Percentiles rank a stretch among this genome's conserved stretches.
Evolutionary conservation across 2,888 invertebrate genomes (phyloP).

Genomic region (Salticus scenicus): DNA sequence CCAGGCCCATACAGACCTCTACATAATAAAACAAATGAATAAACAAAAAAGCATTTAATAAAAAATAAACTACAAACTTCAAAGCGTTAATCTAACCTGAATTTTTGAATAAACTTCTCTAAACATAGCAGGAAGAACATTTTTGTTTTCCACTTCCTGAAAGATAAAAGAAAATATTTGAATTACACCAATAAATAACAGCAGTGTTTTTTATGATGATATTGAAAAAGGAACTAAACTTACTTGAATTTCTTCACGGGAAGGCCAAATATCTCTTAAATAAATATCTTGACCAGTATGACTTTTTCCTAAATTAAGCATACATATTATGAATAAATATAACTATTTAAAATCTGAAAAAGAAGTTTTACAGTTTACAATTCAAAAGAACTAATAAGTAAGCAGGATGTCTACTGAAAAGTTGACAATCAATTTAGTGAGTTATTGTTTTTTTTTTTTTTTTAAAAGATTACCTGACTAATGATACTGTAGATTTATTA

Average conservation of each 20-base stretch:
- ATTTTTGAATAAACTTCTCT: conserved; percentile 91
- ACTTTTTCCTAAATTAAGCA: conserved; percentile 73
- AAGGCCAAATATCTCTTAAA: conserved; percentile 96
- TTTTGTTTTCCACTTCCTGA: conserved; percentile 84
- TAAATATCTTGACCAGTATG: conserved; percentile 86
- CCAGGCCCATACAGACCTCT: too few species aligned
- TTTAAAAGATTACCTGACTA: too few species aligned
- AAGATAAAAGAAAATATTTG: conserved; percentile 5
- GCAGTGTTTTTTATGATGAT: background rate
- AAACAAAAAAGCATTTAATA: too few species aligned
- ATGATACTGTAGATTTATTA: too few species aligned
- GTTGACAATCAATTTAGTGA: too few species aligned
- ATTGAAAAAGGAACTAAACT: too few species aligned
- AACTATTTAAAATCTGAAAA: background rate
- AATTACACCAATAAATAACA: background rate
- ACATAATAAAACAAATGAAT: too few species aligned
- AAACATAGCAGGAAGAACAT: conserved; percentile 98
- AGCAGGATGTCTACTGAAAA: too few species aligned
- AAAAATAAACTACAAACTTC: too few species aligned
- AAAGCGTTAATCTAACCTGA: conserved; percentile 72
- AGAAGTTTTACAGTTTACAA: too few species aligned
- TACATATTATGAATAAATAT: too few species aligned
- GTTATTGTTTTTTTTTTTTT: too few species aligned
- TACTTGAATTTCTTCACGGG: conserved; percentile 87
- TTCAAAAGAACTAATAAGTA: background rate